Conservation (phyloP, 2,797 vertebrate genomes). For the Naso thynnoides region DNA sequence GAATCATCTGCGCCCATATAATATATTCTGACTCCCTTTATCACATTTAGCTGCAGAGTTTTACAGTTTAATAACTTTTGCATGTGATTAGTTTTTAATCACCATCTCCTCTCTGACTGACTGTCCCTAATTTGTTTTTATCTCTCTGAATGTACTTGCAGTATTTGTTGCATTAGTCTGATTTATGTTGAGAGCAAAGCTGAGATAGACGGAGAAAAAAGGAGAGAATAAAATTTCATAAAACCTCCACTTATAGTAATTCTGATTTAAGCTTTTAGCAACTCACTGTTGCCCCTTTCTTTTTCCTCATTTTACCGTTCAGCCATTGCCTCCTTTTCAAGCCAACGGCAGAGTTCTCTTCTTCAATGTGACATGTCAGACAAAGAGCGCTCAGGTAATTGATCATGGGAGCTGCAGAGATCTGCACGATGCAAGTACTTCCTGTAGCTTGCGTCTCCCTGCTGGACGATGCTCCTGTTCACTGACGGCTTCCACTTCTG, state of each 20-base stretch:
- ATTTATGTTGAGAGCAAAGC: neutral
- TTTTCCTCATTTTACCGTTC: neutral
- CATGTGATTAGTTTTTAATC: conserved; percentile 58
- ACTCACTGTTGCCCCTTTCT: neutral
- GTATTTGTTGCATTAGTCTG: conserved; percentile 2
- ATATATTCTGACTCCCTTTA: neutral
- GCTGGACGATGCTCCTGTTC: conserved; percentile 58
- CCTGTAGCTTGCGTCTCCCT: conserved; percentile 70
- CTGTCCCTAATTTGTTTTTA: conserved; percentile 36
- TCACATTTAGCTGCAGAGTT: conserved; percentile 13
- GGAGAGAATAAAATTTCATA: neutral
- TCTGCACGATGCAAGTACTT: conserved; percentile 40
- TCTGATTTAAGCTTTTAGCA: conserved; percentile 9
- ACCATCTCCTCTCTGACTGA: neutral
- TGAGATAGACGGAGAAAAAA: neutral
- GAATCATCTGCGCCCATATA: neutral
- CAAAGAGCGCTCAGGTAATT: neutral
- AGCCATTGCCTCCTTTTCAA: conserved; percentile 73
- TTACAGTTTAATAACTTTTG: conserved; percentile 37
- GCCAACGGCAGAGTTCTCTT: conserved; percentile 75
- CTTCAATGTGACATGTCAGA: conserved; percentile 66
- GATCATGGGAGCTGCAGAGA: conserved; percentile 55
- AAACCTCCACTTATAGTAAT: neutral
- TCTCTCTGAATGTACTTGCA: conserved; percentile 17
- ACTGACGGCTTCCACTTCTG: conserved; percentile 73